A percentile compares a stretch with the other conserved stretches of the same genome.
These are phyloP conservation scores for Peromyscus eremicus DNA, from an alignment of 2,797 vertebrate species.

Conservation along the genomic window DNA sequence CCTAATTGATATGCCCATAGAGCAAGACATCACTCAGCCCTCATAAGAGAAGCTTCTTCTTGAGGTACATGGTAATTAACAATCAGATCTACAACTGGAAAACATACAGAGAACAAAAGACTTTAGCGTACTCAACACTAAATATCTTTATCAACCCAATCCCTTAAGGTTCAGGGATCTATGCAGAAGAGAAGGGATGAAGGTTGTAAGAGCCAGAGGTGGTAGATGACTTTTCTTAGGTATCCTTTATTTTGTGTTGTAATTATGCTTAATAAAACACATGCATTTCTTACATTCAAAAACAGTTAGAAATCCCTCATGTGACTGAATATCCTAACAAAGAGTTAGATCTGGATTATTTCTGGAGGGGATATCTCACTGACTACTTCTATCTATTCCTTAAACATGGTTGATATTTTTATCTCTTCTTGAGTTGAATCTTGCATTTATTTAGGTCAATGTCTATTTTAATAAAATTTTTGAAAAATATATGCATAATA, in stretches of 20 bases:
- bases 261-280: not conserved
- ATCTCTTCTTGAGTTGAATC: not conserved
- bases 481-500: not conserved
- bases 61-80: not conserved
- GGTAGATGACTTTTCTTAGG: not conserved
- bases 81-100: not conserved
- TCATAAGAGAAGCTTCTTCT: not conserved
- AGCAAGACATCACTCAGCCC: too few relatives aligned
- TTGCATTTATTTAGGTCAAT: conserved; percentile 2
- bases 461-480: conserved; percentile 25
- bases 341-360: not conserved
- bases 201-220: not conserved
- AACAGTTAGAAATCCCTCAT: not conserved
- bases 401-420: not conserved
- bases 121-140: not conserved
- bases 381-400: not conserved
- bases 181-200: not conserved
- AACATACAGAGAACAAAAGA: not conserved
- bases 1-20: not conserved
- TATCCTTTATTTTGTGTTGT: not conserved
- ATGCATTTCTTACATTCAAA: not conserved
- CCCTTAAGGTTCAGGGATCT: not conserved
- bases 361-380: not conserved
- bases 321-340: not conserved
- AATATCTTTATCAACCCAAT: not conserved